A percentile compares a stretch with the other conserved stretches of the same genome.
Conservation (phyloP, 2,797 vertebrate species). For the Tachyglossus aculeatus region DNA sequence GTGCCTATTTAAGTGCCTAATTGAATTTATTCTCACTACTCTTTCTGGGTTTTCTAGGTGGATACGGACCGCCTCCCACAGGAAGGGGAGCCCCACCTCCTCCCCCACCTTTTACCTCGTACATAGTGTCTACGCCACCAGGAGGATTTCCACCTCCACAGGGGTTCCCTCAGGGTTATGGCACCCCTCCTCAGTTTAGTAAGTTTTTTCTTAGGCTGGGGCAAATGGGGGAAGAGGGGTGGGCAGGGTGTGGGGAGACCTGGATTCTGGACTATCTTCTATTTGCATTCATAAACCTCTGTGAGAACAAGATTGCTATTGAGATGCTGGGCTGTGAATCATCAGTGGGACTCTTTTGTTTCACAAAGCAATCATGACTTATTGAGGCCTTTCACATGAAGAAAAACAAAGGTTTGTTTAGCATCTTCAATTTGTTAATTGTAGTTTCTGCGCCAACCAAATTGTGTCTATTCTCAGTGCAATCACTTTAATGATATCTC, state of each 20-base stretch:
- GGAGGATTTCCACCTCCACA: conserved; percentile 93
- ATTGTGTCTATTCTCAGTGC: neutral
- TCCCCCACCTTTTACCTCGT: conserved; percentile 93
- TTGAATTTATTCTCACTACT: no score
- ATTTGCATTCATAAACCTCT: neutral
- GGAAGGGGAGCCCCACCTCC: conserved; percentile 91
- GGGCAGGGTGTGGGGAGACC: no score
- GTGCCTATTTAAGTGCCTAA: no score
- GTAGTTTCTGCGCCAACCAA: neutral
- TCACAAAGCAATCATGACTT: neutral
- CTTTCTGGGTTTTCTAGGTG: conserved; percentile 73
- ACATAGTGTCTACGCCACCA: conserved; percentile 92
- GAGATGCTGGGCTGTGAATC: no score
- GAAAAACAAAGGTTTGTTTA: neutral
- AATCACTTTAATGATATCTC: neutral
- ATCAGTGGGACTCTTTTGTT: no score
- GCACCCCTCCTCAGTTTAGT: conserved; percentile 96
- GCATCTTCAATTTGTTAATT: neutral
- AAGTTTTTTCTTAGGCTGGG: conserved; percentile 65
- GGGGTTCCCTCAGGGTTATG: conserved; percentile 95
- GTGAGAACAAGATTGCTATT: neutral
- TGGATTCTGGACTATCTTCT: no score
- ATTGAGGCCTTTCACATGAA: neutral
- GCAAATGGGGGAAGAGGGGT: neutral
- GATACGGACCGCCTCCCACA: conserved; percentile 90